Base-by-base conservation (phyloP, 2,113 vertebrate species). In the Hippocampus mohnikei region DNA sequence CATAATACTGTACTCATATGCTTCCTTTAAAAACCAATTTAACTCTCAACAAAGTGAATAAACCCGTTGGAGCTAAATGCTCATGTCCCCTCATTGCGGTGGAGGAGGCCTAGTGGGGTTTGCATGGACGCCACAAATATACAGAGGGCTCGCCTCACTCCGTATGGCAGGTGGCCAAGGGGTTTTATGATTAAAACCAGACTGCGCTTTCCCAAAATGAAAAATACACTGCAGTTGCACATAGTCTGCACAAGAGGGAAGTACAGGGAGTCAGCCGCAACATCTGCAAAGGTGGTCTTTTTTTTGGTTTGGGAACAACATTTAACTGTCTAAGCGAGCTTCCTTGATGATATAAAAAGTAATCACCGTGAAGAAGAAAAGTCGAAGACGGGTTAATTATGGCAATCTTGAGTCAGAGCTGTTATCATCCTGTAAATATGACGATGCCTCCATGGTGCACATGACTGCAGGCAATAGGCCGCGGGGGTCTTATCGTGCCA, bases 131-230 rank as follows among this genome's bases (percentile, higher is more conserved):
- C 87, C 78, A 80, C 82, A 90, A 78, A 88, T 86, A 83, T 77
- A 84, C 78, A 78, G 71, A 80, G 83, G 79, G 84, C 82, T 88
- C 83, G 72, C 80, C 73, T 90, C 79, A 66, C 82, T 89, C 72
- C 37, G 15, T 53, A 74, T 86, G 88, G 86, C 86, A 78, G 21
- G 60, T 68, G 80, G 81, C 88, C 86, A 79, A 75, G 74, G 79
- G 83, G 73, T 86, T 87, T 88, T 89, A 88, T 92, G 90, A 93
- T 92, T 90, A 85, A 91, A 92, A 87, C 91, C 92, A 93, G 90
- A 91, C 85, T 86, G 81, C 74, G 74, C 85, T 86, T 86, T 83
- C 81, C 81, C 80, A 84, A 83, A 75, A 18, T 81, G 83, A 90
- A 90, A 92, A 91, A 91, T 78, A 91, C 74, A 76, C 75, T 83